Percentiles rank a stretch among this genome's conserved stretches.
phyloP scores from a whole-genome alignment of 2,113 vertebrate genomes.

The Porphyrio hochstetteri region DNA sequence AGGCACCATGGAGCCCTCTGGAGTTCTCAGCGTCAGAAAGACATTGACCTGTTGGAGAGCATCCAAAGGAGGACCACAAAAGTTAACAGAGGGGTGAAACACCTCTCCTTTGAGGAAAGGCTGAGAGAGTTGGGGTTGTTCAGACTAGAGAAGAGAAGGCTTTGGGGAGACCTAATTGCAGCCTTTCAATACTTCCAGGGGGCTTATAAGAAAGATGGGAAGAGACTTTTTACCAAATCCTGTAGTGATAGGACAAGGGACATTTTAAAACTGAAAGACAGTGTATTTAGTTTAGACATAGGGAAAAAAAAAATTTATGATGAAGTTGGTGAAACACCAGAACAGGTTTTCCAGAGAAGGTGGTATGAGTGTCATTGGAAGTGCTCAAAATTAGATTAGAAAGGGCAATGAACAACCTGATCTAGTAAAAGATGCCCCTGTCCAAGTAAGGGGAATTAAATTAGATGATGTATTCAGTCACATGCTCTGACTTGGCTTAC shows the following conservation, averaged over 20 bases:
- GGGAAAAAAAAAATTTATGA: background rate
- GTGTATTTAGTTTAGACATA: background rate
- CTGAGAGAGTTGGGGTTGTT: background rate
- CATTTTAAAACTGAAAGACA: background rate
- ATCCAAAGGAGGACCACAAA: background rate
- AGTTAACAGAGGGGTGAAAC: background rate
- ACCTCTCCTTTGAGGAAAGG: background rate
- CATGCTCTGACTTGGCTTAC: too few relatives aligned
- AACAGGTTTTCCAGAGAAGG: background rate
- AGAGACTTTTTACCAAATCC: background rate
- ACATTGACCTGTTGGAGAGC: background rate
- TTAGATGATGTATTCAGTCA: background rate
- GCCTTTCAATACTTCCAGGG: background rate
- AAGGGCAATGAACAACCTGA: background rate
- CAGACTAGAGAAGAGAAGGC: background rate
- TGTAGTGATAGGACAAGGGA: background rate
- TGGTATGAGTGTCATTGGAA: background rate
- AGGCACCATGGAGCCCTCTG: background rate
- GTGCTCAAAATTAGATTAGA: background rate
- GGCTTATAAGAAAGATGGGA: background rate
- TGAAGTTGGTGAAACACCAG: too few relatives aligned
- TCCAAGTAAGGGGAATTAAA: accelerated
- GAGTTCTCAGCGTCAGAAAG: background rate
- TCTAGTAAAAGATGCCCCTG: background rate
- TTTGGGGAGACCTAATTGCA: accelerated